These are phyloP conservation scores for Cantharis flavilabris DNA, from an alignment of 2,888 invertebrate species.

Conservation along the genomic window DNA sequence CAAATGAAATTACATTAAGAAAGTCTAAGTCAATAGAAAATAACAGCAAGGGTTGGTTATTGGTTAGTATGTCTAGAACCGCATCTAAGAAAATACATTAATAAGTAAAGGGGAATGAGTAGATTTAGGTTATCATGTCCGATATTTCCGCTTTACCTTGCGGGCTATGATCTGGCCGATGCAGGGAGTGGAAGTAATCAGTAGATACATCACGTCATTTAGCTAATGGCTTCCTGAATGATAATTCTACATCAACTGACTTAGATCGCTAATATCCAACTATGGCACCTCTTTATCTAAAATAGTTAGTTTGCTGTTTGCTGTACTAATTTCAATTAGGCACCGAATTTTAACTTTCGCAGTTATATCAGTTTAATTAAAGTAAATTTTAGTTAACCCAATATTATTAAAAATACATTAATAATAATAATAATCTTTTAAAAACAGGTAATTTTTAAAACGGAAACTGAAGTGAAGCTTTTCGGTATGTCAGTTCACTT, in stretches of 20 bases:
- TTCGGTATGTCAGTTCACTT: background rate
- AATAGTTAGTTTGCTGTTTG: conserved; percentile 19
- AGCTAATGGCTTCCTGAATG: conserved; percentile 58
- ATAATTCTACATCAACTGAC: conserved; percentile 51
- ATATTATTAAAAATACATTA: background rate
- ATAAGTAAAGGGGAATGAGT: conserved; percentile 31
- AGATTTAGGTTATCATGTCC: conserved; percentile 25
- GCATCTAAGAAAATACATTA: conserved; percentile 33
- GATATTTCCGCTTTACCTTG: conserved; percentile 45
- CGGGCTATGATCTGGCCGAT: conserved; percentile 32
- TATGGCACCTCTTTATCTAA: conserved; percentile 38
- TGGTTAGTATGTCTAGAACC: conserved; percentile 11
- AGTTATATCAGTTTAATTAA: background rate
- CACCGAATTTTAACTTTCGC: background rate
- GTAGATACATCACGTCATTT: conserved; percentile 57
- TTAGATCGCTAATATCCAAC: conserved; percentile 41
- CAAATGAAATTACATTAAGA: background rate
- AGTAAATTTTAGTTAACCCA: background rate
- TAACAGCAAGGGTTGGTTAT: background rate
- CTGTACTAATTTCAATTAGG: conserved; percentile 7
- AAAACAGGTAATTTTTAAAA: background rate
- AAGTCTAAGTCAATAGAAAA: background rate
- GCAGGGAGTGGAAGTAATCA: conserved; percentile 54
- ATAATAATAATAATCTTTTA: background rate
- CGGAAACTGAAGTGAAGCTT: background rate